A percentile compares a stretch with the other conserved stretches of the same genome.
Conservation (phyloP, 2,113 vertebrate genomes). For the Callaeas wilsoni region DNA sequence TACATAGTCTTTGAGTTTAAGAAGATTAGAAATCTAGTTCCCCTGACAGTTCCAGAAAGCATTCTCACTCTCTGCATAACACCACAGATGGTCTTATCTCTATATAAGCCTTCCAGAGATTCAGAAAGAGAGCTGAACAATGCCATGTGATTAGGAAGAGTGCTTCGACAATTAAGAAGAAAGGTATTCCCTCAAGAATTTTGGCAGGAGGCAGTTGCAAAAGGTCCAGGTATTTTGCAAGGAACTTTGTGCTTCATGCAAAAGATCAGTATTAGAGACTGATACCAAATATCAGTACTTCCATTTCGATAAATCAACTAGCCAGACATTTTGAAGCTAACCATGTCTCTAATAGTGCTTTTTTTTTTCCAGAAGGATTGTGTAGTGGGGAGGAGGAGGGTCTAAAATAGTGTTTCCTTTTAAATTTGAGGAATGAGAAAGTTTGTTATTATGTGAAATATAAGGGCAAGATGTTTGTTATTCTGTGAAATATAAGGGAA, state of each 20-base stretch:
- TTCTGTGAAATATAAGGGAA: background rate
- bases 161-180: background rate
- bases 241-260: background rate
- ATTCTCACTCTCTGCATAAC: background rate
- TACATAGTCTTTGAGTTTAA: background rate
- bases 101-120: background rate
- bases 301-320: background rate
- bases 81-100: constrained; percentile 7
- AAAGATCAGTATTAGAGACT: background rate
- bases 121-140: background rate
- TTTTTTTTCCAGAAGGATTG: background rate
- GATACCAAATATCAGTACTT: background rate
- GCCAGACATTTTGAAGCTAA: background rate
- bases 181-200: background rate
- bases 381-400: background rate
- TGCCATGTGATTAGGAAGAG: background rate
- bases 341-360: background rate
- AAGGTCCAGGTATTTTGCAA: background rate
- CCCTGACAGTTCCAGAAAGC: background rate
- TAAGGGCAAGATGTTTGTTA: too few relatives aligned
- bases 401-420: background rate
- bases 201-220: background rate
- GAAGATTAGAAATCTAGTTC: background rate
- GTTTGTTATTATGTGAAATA: background rate
- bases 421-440: background rate